Percentiles rank a stretch among this genome's conserved stretches.
These are phyloP conservation scores for Anoplolepis gracilipes DNA, from an alignment of 1,140 invertebrate species.

Conservation along the genomic window DNA sequence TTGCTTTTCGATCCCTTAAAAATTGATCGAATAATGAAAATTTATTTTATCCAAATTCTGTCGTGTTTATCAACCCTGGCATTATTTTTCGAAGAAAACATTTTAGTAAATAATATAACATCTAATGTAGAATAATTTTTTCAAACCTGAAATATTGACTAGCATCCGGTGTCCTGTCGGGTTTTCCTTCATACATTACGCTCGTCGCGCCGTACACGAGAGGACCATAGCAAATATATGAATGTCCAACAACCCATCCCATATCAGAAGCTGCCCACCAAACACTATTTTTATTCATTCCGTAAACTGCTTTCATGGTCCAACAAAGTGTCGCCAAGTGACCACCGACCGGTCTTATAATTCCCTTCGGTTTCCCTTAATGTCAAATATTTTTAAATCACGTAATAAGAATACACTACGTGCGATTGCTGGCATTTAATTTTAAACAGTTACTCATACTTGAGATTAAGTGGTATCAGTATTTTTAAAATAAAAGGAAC, in stretches of 20 bases:
- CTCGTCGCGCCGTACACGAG: conserved; percentile 93
- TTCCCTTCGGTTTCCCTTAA: conserved; percentile 92
- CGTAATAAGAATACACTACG: too few relatives aligned
- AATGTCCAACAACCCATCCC: conserved; percentile 98
- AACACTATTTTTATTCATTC: conserved; percentile 91
- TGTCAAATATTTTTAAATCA: not conserved
- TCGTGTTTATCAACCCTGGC: not conserved
- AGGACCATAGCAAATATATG: conserved; percentile 97
- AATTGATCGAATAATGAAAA: too few relatives aligned
- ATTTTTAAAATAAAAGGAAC: not conserved
- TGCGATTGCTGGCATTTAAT: not conserved
- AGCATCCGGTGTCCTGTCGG: conserved; percentile 96
- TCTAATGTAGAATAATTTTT: too few relatives aligned
- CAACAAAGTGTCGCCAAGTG: conserved; percentile 94
- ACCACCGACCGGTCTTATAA: conserved; percentile 94
- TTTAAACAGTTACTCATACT: not conserved
- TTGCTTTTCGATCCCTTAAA: too few relatives aligned
- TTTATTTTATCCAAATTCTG: not conserved
- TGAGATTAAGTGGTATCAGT: too few relatives aligned
- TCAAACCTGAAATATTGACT: conserved; percentile 94
- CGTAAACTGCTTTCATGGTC: conserved; percentile 94
- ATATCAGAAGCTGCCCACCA: conserved; percentile 97
- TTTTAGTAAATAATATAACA: not conserved
- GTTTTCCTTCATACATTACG: conserved; percentile 97
- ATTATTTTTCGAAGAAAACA: not conserved